phyloP scores from a whole-genome alignment of 2,113 vertebrate species.

The Dipodomys spectabilis region DNA sequence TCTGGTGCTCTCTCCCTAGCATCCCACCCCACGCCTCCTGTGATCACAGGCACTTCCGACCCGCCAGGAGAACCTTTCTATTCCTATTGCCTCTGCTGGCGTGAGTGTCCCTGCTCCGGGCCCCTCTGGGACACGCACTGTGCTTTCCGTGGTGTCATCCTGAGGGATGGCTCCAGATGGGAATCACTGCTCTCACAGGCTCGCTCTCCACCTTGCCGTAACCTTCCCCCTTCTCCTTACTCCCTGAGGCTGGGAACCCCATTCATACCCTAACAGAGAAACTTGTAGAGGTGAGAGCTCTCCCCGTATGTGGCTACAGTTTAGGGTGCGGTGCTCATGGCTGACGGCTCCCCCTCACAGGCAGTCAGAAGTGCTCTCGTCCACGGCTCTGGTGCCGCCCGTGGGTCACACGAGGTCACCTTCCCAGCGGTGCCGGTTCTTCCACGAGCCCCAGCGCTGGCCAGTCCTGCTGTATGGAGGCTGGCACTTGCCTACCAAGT shows the following conservation, averaged over 20 bases:
- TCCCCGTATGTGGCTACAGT: not conserved
- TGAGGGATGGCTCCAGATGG: not conserved
- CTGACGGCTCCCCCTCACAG: too few species aligned
- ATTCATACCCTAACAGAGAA: not conserved
- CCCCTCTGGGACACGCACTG: too few species aligned
- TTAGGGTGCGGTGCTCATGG: not conserved
- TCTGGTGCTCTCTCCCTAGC: too few species aligned
- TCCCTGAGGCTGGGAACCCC: too few species aligned
- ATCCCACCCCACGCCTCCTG: not conserved
- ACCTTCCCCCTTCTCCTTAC: too few species aligned
- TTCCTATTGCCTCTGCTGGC: fast-evolving
- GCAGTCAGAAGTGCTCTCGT: too few species aligned
- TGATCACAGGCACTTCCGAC: not conserved
- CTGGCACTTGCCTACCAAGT: not conserved
- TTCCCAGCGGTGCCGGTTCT: not conserved
- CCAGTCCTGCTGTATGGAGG: not conserved
- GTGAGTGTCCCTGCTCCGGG: not conserved
- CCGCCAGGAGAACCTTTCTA: not conserved
- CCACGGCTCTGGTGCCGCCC: not conserved
- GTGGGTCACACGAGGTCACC: fast-evolving
- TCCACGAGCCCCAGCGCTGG: not conserved
- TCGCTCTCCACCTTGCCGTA: not conserved
- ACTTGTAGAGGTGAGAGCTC: too few species aligned
- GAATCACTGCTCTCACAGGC: not conserved
- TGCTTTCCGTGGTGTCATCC: not conserved